These are phyloP conservation scores for Chitala chitala DNA, from an alignment of 2,113 vertebrate genomes.

Conservation along the genomic window DNA sequence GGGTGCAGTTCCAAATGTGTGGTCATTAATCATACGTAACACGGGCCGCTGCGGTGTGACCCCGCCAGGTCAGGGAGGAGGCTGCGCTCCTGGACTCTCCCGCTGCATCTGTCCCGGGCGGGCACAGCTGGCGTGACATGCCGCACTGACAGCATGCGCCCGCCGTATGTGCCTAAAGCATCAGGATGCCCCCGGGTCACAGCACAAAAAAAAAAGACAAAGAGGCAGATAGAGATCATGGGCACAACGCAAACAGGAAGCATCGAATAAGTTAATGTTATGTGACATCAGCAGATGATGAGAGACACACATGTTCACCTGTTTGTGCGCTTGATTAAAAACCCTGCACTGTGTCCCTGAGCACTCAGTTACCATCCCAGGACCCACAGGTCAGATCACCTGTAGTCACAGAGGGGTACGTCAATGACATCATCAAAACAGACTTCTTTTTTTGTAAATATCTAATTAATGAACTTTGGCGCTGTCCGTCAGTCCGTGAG, in stretches of 20 bases:
- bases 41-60: background rate
- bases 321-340: background rate
- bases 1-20: background rate
- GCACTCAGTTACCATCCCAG: background rate
- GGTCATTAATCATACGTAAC: background rate
- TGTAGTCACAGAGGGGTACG: background rate
- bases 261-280: too few relatives aligned
- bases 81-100: too few relatives aligned
- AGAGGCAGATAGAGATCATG: background rate
- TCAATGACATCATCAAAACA: background rate
- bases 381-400: background rate
- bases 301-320: too few relatives aligned
- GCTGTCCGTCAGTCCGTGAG: too few relatives aligned
- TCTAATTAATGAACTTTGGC: constrained; percentile 8
- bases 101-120: too few relatives aligned
- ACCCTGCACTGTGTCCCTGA: background rate
- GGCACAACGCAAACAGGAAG: too few relatives aligned
- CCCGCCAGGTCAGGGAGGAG: background rate
- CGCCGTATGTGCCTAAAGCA: too few relatives aligned
- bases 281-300: too few relatives aligned
- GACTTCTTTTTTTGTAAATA: background rate
- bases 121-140: too few relatives aligned
- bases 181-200: too few relatives aligned
- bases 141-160: too few relatives aligned
- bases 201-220: background rate